Evolutionary conservation across 2,113 vertebrate species (phyloP).

Genomic region (Tangachromis dhanisi): DNA sequence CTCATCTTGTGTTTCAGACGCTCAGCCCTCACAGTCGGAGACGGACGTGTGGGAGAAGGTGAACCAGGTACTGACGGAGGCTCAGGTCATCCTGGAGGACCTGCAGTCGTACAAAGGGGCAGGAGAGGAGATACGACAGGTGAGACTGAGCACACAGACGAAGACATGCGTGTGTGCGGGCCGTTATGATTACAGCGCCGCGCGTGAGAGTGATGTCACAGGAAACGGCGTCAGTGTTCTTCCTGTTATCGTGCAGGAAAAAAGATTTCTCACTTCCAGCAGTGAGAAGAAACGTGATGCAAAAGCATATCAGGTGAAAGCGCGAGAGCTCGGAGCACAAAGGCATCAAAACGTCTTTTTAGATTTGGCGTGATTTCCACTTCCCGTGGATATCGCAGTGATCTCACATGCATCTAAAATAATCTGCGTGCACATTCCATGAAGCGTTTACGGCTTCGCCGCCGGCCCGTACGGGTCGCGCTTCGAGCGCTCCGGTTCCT

Average conservation of each 20-base stretch:
- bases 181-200: rapidly evolving
- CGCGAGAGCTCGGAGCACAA: background rate
- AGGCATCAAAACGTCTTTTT: no score
- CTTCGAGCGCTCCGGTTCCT: background rate
- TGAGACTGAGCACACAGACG: background rate
- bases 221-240: background rate
- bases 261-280: background rate
- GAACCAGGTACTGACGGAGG: conserved; percentile 90
- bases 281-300: background rate
- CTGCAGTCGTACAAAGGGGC: conserved; percentile 93
- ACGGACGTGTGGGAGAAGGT: conserved; percentile 91
- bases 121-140: conserved; percentile 95
- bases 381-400: background rate
- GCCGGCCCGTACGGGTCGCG: rapidly evolving
- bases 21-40: conserved; percentile 90
- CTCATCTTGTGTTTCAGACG: conserved; percentile 71
- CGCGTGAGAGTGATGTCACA: background rate
- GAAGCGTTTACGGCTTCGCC: rapidly evolving
- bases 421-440: background rate
- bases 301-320: background rate
- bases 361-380: background rate
- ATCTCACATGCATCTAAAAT: background rate
- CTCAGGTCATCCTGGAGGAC: conserved; percentile 86
- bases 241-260: background rate
- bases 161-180: rapidly evolving